A percentile compares a stretch with the other conserved stretches of the same genome.
Evolutionary conservation across 2,888 invertebrate species (phyloP).

Genomic region (Rhingia campestris): DNA sequence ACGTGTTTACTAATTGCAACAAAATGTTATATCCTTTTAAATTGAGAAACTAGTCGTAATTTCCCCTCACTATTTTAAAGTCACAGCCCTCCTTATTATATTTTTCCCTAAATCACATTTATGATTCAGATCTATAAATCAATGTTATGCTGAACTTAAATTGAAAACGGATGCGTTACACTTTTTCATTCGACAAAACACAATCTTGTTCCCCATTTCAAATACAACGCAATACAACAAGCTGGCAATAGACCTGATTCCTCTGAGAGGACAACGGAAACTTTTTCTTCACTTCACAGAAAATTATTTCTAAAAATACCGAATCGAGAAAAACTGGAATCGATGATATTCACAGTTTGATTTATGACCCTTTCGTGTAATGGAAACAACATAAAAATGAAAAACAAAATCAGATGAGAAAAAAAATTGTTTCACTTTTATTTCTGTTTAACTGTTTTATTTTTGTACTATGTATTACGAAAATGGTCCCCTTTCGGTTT

Average conservation of each 20-base stretch:
- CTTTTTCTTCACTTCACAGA: conserved; percentile 7
- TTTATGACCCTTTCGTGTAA: conserved; percentile 51
- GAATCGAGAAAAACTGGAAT: conserved; percentile 57
- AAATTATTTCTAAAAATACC: conserved; percentile 38
- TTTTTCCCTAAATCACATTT: no score
- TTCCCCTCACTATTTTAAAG: no score
- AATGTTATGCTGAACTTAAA: background rate
- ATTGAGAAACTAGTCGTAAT: no score
- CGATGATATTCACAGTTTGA: conserved; percentile 54
- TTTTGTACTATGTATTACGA: conserved; percentile 8
- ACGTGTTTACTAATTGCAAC: no score
- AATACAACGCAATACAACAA: background rate
- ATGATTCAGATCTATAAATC: no score
- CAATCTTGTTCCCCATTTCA: conserved; percentile 1
- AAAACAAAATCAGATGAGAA: background rate
- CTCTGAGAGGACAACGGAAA: conserved; percentile 14
- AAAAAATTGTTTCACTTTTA: conserved; percentile 26
- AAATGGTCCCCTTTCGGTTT: conserved; percentile 24
- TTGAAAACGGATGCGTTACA: background rate
- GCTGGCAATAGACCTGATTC: conserved; percentile 3
- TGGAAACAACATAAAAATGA: background rate
- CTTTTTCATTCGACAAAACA: background rate
- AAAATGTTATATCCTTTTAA: no score
- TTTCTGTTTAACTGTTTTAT: conserved; percentile 36
- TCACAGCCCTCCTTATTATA: no score